A percentile compares a stretch with the other conserved stretches of the same genome.
These are phyloP conservation scores for Acinonyx jubatus DNA, from an alignment of 2,113 vertebrate species.

Conservation along the genomic window DNA sequence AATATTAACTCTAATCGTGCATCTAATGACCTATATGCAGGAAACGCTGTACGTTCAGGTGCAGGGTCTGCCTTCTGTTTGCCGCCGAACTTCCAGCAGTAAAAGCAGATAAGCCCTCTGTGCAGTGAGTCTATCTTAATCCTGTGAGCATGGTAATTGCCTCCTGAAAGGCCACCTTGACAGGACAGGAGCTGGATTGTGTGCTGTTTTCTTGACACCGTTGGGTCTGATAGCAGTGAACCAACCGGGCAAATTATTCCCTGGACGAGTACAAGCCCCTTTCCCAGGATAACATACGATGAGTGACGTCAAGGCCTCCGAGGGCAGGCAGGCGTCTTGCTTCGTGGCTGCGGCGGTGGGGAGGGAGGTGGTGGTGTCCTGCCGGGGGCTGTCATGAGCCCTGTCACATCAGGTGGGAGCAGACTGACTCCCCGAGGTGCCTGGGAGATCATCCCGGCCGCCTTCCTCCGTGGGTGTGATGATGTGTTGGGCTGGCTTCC, in stretches of 20 bases:
- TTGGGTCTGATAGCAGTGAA: rapidly evolving
- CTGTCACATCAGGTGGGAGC: rapidly evolving
- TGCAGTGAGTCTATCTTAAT: rapidly evolving
- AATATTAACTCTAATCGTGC: neutral
- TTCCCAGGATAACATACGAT: rapidly evolving
- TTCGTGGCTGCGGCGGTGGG: neutral
- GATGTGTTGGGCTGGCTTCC: rapidly evolving
- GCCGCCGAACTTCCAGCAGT: rapidly evolving
- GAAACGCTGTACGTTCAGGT: rapidly evolving
- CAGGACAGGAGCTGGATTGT: rapidly evolving
- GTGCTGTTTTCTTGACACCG: rapidly evolving
- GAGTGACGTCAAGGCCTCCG: rapidly evolving
- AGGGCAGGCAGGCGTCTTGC: rapidly evolving
- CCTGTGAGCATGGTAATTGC: rapidly evolving
- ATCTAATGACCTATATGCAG: neutral
- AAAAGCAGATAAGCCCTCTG: rapidly evolving
- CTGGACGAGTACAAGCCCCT: neutral
- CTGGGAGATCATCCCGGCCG: rapidly evolving
- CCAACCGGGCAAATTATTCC: rapidly evolving
- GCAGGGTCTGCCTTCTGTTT: neutral
- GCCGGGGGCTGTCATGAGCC: rapidly evolving
- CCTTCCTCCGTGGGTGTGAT: rapidly evolving
- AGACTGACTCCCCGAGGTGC: rapidly evolving
- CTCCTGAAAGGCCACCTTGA: rapidly evolving
- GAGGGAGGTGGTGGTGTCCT: neutral